Percentiles rank a stretch among this genome's conserved stretches.
phyloP scores from a whole-genome alignment of 2,113 vertebrate genomes.

The Hiodon alosoides region DNA sequence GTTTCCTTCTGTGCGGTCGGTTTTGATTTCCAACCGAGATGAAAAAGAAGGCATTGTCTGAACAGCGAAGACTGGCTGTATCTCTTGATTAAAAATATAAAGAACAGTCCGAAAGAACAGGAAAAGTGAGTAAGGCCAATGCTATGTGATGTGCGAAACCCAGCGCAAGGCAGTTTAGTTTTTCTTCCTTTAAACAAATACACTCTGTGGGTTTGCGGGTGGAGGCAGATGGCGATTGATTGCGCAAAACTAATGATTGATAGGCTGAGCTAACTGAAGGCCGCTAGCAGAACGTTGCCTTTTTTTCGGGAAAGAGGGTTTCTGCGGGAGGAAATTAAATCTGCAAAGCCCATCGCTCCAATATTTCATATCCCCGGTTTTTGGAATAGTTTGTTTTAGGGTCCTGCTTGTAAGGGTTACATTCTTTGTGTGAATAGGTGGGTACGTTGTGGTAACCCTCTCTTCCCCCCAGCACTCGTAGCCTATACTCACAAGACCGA shows the following conservation, averaged over 20 bases:
- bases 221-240: neutral
- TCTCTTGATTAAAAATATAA: conserved; percentile 24
- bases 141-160: neutral
- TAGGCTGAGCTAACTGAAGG: conserved; percentile 22
- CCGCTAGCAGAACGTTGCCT: conserved; percentile 15
- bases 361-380: conserved; percentile 16
- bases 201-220: conserved; percentile 25
- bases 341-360: conserved; percentile 20
- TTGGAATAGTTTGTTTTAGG: conserved; percentile 21
- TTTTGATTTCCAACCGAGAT: conserved; percentile 19
- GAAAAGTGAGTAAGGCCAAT: neutral
- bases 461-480: conserved; percentile 25
- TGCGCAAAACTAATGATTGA: conserved; percentile 24
- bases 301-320: conserved; percentile 22
- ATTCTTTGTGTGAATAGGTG: conserved; percentile 22
- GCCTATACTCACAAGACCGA: conserved; percentile 17
- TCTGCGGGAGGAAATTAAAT: conserved; percentile 34
- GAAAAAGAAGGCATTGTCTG: conserved; percentile 1
- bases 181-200: conserved; percentile 24
- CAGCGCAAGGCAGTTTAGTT: neutral
- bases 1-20: conserved; percentile 23
- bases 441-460: conserved; percentile 15
- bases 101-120: conserved; percentile 9
- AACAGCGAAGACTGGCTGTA: conserved; percentile 23
- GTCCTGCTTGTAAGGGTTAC: conserved; percentile 11